Evolutionary conservation across 2,113 vertebrate species (phyloP).

Genomic region (Sturnira hondurensis): DNA sequence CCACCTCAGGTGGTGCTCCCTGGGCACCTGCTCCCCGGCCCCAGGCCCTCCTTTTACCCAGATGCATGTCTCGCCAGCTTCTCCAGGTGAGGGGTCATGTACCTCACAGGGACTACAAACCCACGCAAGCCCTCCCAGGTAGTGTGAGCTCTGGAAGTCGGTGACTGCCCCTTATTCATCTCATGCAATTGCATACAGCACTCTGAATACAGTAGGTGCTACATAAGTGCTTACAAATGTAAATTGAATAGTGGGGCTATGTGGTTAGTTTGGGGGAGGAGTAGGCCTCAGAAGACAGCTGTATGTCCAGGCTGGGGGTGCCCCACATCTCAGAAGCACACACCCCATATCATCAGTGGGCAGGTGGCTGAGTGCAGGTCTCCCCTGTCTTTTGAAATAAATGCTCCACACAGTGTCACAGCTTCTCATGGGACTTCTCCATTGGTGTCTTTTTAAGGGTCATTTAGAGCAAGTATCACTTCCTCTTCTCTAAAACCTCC

Average conservation of each 20-base stretch:
- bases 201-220: neutral
- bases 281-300: neutral
- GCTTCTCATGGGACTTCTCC: neutral
- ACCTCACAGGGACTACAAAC: neutral
- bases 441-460: neutral
- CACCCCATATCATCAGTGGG: fast-evolving
- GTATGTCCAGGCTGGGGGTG: neutral
- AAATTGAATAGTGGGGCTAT: no score
- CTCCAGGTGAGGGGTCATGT: neutral
- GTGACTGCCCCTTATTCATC: neutral
- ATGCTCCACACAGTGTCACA: fast-evolving
- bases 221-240: neutral
- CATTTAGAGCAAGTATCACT: neutral
- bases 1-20: neutral
- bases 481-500: no score
- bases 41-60: neutral
- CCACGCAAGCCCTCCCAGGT: fast-evolving
- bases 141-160: neutral
- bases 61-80: neutral
- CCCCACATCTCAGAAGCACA: neutral
- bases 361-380: neutral
- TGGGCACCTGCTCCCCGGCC: no score
- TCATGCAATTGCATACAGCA: fast-evolving
- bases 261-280: neutral
- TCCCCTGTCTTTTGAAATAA: neutral